These are phyloP conservation scores for Marronus borbonicus DNA, from an alignment of 2,888 invertebrate genomes.

Conservation along the genomic window DNA sequence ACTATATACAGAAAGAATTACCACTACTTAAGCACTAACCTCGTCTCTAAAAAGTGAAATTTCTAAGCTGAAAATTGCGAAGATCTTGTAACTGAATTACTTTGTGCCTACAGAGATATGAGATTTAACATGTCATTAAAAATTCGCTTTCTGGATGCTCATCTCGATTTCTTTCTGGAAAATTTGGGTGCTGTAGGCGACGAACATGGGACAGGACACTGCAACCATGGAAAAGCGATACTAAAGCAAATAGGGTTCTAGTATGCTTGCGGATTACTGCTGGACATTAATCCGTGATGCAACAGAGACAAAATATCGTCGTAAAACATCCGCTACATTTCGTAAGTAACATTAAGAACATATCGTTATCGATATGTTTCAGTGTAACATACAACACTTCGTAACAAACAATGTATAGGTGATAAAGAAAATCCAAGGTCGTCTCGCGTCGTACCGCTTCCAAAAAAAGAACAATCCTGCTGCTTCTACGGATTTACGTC, in stretches of 20 bases:
- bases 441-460: background rate
- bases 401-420: background rate
- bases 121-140: conserved; percentile 28
- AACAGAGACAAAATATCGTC: background rate
- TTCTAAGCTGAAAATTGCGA: conserved; percentile 51
- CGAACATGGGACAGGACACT: conserved; percentile 63
- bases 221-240: conserved; percentile 63
- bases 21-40: conserved; percentile 31
- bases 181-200: too few relatives aligned
- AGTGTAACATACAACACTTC: background rate
- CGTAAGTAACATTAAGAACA: background rate
- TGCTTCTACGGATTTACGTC: too few relatives aligned
- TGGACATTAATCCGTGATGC: background rate
- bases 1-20: conserved; percentile 45
- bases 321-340: conserved; percentile 1
- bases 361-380: background rate
- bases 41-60: conserved; percentile 50
- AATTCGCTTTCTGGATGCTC: conserved; percentile 43
- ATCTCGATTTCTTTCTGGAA: too few relatives aligned
- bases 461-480: too few relatives aligned
- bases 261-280: conserved; percentile 56
- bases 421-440: background rate
- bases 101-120: background rate
- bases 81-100: conserved; percentile 13
- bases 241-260: conserved; percentile 62